Evolutionary conservation across 2,797 vertebrate genomes (phyloP), one percentile per base, ranked within the genome.

Genomic region (Amphiprion clarkii): DNA sequence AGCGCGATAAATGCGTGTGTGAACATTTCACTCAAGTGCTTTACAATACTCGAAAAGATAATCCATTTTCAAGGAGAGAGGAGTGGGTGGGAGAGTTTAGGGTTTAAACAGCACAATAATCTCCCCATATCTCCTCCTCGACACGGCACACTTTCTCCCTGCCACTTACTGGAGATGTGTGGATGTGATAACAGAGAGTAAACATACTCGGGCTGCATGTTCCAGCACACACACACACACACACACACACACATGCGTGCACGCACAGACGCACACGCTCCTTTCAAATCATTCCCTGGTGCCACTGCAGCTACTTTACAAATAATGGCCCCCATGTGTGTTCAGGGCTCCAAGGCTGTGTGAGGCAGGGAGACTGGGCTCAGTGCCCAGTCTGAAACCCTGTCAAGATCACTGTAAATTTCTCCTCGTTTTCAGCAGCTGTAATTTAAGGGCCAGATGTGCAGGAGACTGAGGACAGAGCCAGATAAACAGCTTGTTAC

Each of bases 281-380:
- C 73, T 89, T 89, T 93, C 78, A 94, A 93, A 94, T 88, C 83
- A 90, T 94, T 92, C 93, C 90, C 91, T 84, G 86, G 90, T 92
- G 90, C 90, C 93, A 92, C 90, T 88, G 78, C 88, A 93, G 93
- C 93, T 95, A 94, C 93, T 95, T 94, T 93, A 92, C 87, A 93
- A 95, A 93, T 95, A 95, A 95, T 94, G 89, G 90, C 83, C 92
- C 90, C 93, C 94, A 94, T 94, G 93, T 95, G 94, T 93, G 87
- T 86, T 90, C 73, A 79, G 90, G 91, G 89, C 90, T 93, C 91
- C 88, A 86, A 90, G 88, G 87, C 92, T 90, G 90, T 88, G 89
- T 92, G 90, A 90, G 87, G 90, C 86, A 89, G 87, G 77, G 78
- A 84, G 82, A 89, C 92, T 95, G 93, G 94, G 94, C 95, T 92